Evolutionary conservation across 2,797 vertebrate species (phyloP), one percentile per base, ranked within the genome.

Genomic region (Eleutherodactylus coqui): DNA sequence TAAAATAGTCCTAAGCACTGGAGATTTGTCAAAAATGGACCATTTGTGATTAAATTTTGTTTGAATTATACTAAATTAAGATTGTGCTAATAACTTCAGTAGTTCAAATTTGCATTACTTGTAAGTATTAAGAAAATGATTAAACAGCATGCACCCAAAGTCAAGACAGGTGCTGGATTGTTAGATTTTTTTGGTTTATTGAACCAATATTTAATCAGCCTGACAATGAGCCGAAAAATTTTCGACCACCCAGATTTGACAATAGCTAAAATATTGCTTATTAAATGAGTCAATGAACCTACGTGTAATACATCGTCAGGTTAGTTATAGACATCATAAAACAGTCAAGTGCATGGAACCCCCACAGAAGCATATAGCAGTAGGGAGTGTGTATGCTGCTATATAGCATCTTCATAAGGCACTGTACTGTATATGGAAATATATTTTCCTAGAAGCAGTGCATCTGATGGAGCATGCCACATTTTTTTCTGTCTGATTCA

Each of bases 1-100:
- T 82, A 82, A 82, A 86, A 76, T 82, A 82, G 79, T 76, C n/a
- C 16, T 32, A 64, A 51, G 47, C 43, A 82, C 72, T 79, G 21
- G 45, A 80, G 78, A 34, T 45, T 67, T 86, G 80, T 80, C 3
- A 9, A 69, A 27, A 55, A 79, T 69, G 49, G 64, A 55, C 67
- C 41, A 75, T 85, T 85, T 27, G 29, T 75, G 41, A 84, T 75
- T 58, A 73, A 13, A 75, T 60, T 27, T 41, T 75, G 69, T 81
- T 86, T 64, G 80, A 86, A 75, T 60, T 70, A 34, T 69, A 24
- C n/a, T 70, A 43, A 78, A 79, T 47, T 85, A 58, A 79, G 36
- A 79, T n/a, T 11, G 24, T 41, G 32, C 27, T 36, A 67, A 53
- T 79, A 78, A 43, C 49, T 82, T 53, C 36, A 24, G 19, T 85